phyloP scores from a whole-genome alignment of 37 sponge, comb jelly and placozoan species.

The Ianthella basta region DNA sequence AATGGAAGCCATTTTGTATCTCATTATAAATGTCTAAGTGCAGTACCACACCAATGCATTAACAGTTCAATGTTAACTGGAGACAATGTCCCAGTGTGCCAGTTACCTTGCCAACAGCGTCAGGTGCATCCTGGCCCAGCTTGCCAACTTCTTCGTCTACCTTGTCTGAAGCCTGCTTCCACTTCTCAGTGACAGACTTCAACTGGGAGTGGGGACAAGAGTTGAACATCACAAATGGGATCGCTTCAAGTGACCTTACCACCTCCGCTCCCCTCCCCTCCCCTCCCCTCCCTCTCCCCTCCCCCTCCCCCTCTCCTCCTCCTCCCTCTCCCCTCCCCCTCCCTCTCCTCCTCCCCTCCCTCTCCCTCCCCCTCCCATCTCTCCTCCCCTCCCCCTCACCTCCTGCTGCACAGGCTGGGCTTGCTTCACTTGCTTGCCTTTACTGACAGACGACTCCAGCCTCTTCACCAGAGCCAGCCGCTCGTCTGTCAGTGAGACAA shows the following conservation, averaged over 20 bases:
- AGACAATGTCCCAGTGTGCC: background rate
- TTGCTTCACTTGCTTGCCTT: constrained; percentile 5
- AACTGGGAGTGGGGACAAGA: background rate
- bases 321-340: constrained; percentile 20
- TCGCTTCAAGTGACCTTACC: background rate
- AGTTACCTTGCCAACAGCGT: background rate
- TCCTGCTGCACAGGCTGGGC: background rate
- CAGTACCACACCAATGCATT: too few species aligned
- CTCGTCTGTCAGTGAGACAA: background rate
- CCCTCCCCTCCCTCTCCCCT: constrained; percentile 26
- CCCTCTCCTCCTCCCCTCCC: background rate
- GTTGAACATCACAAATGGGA: background rate
- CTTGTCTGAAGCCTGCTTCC: constrained; percentile 3
- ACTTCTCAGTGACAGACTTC: background rate
- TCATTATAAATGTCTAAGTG: too few species aligned
- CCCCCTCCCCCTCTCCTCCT: constrained; percentile 23
- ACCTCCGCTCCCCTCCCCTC: constrained; percentile 30
- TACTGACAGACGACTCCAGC: background rate
- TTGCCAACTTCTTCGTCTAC: background rate
- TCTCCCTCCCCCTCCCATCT: constrained; percentile 19
- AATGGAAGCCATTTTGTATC: too few species aligned
- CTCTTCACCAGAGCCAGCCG: background rate
- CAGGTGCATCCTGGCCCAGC: background rate
- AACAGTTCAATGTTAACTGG: too few species aligned
- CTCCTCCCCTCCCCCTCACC: background rate